Percentiles rank a stretch among this genome's conserved stretches.
Conservation (phyloP, 2,797 vertebrate species). For the Lycodopsis pacificus region DNA sequence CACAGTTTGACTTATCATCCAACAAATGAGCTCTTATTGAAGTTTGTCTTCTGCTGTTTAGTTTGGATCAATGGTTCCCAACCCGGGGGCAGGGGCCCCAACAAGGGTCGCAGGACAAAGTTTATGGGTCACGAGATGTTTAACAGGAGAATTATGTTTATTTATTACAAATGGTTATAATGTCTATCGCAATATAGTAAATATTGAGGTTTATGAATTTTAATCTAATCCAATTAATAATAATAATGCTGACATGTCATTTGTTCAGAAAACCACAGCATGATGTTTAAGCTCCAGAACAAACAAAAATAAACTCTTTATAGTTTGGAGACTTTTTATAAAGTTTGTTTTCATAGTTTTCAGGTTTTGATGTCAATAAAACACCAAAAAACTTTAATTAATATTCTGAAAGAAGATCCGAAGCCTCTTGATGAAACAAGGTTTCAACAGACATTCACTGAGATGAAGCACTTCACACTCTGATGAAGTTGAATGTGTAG, state of each 20-base stretch:
- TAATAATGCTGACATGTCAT: background rate
- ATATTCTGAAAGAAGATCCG: background rate
- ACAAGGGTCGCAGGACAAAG: background rate
- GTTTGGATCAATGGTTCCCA: background rate
- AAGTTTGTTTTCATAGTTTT: background rate
- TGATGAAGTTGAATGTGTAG: background rate
- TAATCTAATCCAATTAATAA: background rate
- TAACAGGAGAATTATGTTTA: background rate
- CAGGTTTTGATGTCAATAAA: no score
- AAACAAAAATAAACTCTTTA: no score
- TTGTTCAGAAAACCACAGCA: background rate
- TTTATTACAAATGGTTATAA: background rate
- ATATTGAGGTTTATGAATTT: background rate
- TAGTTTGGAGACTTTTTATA: background rate
- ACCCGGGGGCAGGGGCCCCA: no score
- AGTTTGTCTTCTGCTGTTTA: constrained; percentile 1
- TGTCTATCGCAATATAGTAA: background rate
- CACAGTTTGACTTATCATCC: background rate
- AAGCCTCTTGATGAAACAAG: no score
- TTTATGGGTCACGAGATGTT: background rate
- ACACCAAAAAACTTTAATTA: background rate
- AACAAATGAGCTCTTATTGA: background rate
- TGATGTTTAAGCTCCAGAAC: background rate
- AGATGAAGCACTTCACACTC: no score
- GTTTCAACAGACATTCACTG: no score